Base-by-base conservation (phyloP, 2,113 vertebrate genomes). In the Bambusicola thoracicus region DNA sequence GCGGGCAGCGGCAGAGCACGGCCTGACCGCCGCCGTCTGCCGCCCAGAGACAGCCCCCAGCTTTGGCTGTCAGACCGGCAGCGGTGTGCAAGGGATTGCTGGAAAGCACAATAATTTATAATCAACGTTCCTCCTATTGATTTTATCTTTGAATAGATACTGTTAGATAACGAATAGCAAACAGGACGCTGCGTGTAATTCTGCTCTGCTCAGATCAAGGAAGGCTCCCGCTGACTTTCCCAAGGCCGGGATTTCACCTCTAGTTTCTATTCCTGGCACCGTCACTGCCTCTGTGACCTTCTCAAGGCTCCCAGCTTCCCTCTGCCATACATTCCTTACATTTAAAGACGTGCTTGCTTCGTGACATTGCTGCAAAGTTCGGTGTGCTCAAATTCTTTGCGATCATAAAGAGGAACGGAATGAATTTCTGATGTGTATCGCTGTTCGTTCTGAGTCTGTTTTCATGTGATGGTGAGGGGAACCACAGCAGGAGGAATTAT, bases 241-340 rank as follows among this genome's bases (percentile, higher is more conserved):
- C 87, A 51, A 87, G 89, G 85, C 89, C 41, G 0, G 55, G 48
- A 74, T 94, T 95, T 95, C 87, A 93, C 93, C 94, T 95, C 89
- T 43, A 15, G 49, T 93, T 93, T 94, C 93, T 91, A 59, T 82
- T 94, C 87, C 87, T 53, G 93, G 91, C 76, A 6, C 29, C 16
- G 32, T 72, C 40, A 7, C 89, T 89, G 29, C 46, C 79, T 82
- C 84, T 46, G 72, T 85, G 91, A 97, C 95, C 94, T 94, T 94
- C 89, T n/a, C 74, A 55, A 90, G 91, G 93, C 90, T 49, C 72
- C 70, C 16, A 32, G 72, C 49, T 66, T 77, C 67, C 48, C 49
- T 41, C 66, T 90, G 87, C 81, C 59, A 56, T 24, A 18, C 75
- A 61, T 83, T 20, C 84, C 62, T 51, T 6, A 4, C 20, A 4